Percentiles rank a stretch among this genome's conserved stretches.
phyloP scores from a whole-genome alignment of 1,140 invertebrate genomes.

The Batillaria attramentaria region DNA sequence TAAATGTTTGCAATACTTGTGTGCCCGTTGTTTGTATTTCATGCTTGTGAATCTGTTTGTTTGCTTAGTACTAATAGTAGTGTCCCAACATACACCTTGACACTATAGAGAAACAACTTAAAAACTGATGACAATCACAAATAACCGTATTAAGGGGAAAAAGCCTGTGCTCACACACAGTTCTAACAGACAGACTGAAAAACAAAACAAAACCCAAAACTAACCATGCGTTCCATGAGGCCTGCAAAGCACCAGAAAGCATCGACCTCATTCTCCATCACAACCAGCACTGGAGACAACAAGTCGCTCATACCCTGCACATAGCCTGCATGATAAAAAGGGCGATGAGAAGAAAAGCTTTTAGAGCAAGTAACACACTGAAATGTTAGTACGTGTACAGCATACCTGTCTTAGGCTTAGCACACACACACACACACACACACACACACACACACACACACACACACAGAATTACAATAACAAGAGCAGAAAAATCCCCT shows the following conservation, averaged over 20 bases:
- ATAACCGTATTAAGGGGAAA: no score
- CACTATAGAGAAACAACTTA: no score
- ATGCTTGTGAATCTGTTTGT: no score
- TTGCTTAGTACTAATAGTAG: no score
- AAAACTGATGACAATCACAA: no score
- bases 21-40: no score
- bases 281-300: conserved; percentile 90
- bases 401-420: background rate
- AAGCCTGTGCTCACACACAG: no score
- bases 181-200: no score
- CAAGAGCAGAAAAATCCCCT: no score
- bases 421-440: background rate
- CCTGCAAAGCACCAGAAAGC: conserved; percentile 99
- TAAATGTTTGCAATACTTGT: no score
- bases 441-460: background rate
- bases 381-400: background rate
- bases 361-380: background rate
- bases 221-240: conserved; percentile 96
- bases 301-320: conserved; percentile 95
- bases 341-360: background rate
- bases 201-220: conserved; percentile 1
- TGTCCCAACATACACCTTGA: no score
- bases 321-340: conserved; percentile 71
- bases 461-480: no score
- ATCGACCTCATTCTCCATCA: conserved; percentile 93